A percentile compares a stretch with the other conserved stretches of the same genome.
phyloP scores from a whole-genome alignment of 1,140 invertebrate species.

The Drosophila suzukii region DNA sequence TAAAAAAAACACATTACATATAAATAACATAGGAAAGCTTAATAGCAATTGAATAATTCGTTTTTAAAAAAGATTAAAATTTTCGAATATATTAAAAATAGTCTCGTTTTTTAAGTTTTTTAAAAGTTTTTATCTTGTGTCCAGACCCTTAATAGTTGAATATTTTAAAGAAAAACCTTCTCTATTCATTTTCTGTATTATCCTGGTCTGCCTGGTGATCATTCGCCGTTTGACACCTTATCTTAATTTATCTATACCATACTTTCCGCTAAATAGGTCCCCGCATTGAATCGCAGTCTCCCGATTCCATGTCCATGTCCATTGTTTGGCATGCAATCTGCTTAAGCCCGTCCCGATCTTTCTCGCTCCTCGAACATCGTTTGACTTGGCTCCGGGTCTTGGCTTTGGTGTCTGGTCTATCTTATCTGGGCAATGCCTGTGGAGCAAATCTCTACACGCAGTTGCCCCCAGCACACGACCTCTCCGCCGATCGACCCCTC shows the following conservation, averaged over 20 bases:
- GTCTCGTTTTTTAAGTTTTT: neutral
- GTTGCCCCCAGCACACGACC: slow-evolving; percentile 72
- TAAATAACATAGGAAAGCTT: no score
- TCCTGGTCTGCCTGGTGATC: slow-evolving; percentile 7
- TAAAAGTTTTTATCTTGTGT: no score
- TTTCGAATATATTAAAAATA: neutral
- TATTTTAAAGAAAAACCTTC: neutral
- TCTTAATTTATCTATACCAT: slow-evolving; percentile 38
- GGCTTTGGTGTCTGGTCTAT: slow-evolving; percentile 29
- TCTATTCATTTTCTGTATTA: neutral
- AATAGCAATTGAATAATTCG: no score
- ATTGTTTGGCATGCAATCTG: slow-evolving; percentile 63
- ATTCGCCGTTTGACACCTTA: slow-evolving; percentile 11
- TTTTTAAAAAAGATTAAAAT: no score
- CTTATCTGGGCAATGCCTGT: slow-evolving; percentile 76
- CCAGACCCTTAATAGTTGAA: neutral
- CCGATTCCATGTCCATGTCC: slow-evolving; percentile 48
- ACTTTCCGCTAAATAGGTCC: slow-evolving; percentile 30
- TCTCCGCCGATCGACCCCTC: slow-evolving; percentile 38
- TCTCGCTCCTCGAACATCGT: slow-evolving; percentile 32
- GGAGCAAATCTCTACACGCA: slow-evolving; percentile 76
- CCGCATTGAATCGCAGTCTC: slow-evolving; percentile 17
- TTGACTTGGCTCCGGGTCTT: slow-evolving; percentile 35
- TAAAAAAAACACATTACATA: no score
- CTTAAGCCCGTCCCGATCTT: slow-evolving; percentile 34